phyloP scores from a whole-genome alignment of 2,888 invertebrate genomes.

The Pterobdella sp. region DNA sequence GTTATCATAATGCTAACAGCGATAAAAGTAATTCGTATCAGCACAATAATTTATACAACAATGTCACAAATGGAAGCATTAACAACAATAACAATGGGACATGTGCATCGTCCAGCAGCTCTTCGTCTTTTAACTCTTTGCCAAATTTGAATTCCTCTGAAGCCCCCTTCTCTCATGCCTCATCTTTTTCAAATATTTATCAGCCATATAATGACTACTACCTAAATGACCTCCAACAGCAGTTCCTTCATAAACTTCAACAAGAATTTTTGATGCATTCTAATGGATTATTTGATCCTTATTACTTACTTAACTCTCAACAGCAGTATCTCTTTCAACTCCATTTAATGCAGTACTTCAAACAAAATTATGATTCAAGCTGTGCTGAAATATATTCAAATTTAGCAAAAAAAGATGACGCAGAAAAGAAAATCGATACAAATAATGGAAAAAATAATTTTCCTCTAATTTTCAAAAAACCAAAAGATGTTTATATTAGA shows the following conservation, averaged over 20 bases:
- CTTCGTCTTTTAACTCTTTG: not conserved
- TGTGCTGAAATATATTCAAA: not conserved
- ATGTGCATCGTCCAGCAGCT: not conserved
- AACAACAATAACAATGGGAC: not conserved
- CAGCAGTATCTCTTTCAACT: slow-evolving; percentile 5
- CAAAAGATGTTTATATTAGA: too few relatives aligned
- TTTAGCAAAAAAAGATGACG: too few relatives aligned
- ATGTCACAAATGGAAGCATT: not conserved
- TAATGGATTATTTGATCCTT: not conserved
- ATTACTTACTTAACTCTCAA: not conserved
- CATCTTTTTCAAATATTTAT: not conserved
- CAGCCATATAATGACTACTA: not conserved
- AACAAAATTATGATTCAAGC: not conserved
- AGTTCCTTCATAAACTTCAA: not conserved
- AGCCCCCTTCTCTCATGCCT: not conserved
- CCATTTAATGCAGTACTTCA: not conserved
- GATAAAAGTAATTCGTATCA: not conserved
- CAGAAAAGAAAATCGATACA: too few relatives aligned
- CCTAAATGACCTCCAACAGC: not conserved
- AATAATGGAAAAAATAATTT: too few relatives aligned
- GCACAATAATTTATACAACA: not conserved
- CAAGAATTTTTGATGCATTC: not conserved
- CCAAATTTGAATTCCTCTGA: not conserved
- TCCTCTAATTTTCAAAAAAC: too few relatives aligned
- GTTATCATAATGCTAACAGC: not conserved